Base-by-base conservation (phyloP, 2,113 vertebrate genomes). In the Brienomyrus longianalis region DNA sequence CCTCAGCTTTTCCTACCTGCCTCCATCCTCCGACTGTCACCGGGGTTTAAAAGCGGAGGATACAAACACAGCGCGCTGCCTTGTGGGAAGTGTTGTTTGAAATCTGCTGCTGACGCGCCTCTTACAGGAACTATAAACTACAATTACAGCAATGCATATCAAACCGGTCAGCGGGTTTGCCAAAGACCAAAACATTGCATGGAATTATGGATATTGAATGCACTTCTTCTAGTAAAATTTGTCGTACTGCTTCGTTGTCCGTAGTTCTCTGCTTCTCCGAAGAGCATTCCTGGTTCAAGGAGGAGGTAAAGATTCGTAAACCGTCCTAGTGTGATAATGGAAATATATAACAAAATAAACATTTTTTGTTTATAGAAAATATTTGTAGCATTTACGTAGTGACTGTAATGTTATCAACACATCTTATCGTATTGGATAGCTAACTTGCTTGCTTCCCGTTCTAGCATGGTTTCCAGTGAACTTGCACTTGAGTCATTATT, bases 1-100 rank as follows among this genome's bases (percentile, higher is more conserved):
- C 11, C 48, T 45, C 35, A 27, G 70, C 47, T 90, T 83, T 51
- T 50, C 93, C 90, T 93, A 94, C 93, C 93, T 93, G 93, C 91
- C 91, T 94, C 92, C 93, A 94, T 94, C 92, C 92, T 94, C 89
- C 89, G 50, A 80, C 92, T 92, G 92, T 92, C 92, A 94, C 90
- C 91, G 45, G 88, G 56, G 87, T 91, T 91, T 90, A 90, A 91
- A 91, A 90, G 89, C 89, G 87, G 17, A 77, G 54, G 83, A 90
- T 91, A 93, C 86, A 93, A 91, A 92, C 85, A 92, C 70, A 90
- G 74, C 89, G 87, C 91, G 27, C 1, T 87, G 90, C 84, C 80
- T 89, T 90, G 23, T 93, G 92, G 92, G 54, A 39, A 91, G 86
- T 89, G 88, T 31, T 80, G 93, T 94, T 62, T 48, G 52, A 80